phyloP scores from a whole-genome alignment of 2,113 vertebrate species.

The Phrynosoma platyrhinos region DNA sequence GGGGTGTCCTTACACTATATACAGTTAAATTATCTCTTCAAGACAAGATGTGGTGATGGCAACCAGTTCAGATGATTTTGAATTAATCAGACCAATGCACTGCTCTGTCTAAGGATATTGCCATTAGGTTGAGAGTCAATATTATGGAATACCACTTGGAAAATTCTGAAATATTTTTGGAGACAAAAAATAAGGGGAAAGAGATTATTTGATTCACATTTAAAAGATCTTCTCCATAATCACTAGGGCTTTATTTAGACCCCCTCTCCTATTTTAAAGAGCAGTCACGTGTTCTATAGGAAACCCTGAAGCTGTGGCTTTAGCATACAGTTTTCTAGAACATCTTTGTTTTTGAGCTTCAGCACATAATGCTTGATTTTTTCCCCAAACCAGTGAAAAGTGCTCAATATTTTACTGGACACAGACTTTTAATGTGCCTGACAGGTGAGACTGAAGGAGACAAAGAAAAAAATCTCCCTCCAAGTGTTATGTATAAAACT shows the following conservation, averaged over 20 bases:
- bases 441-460: neutral
- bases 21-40: neutral
- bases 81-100: neutral
- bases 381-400: neutral
- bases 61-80: neutral
- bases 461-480: neutral
- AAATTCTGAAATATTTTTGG: too few relatives aligned
- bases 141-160: neutral
- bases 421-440: slow-evolving; percentile 19
- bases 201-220: neutral
- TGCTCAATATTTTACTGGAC: neutral
- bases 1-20: neutral
- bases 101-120: neutral
- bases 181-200: neutral
- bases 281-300: neutral
- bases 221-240: neutral
- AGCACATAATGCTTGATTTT: neutral
- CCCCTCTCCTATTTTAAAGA: neutral
- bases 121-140: neutral
- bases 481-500: slow-evolving; percentile 51
- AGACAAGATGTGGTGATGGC: neutral
- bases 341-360: neutral
- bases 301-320: neutral
- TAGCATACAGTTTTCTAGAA: neutral
- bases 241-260: neutral